A percentile compares a stretch with the other conserved stretches of the same genome.
These are phyloP conservation scores for Oscheius sp. DNA, from an alignment of 2,888 invertebrate species.

Conservation along the genomic window DNA sequence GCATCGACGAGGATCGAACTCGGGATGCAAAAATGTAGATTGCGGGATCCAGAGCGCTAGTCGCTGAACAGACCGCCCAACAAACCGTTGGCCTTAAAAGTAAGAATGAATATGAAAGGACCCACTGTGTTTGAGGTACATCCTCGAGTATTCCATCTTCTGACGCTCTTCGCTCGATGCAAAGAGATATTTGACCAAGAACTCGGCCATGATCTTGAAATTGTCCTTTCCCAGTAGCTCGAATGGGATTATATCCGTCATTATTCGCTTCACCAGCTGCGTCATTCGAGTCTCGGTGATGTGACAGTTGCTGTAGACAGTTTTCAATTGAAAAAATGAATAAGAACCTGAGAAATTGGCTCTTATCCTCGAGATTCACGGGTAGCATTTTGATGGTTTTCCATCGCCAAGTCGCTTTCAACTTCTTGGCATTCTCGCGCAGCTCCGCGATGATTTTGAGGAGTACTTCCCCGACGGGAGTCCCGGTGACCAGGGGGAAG, in stretches of 20 bases:
- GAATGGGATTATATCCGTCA: neutral
- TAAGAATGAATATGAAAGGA: neutral
- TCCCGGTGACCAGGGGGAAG: neutral
- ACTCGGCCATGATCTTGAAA: constrained; percentile 6
- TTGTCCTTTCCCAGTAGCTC: constrained; percentile 22
- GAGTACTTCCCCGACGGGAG: constrained; percentile 20
- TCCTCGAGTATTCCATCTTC: constrained; percentile 7
- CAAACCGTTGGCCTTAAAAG: no score
- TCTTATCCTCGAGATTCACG: constrained; percentile 5
- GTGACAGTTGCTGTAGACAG: constrained; percentile 19
- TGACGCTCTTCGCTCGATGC: neutral
- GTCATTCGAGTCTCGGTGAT: neutral
- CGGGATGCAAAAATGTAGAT: no score
- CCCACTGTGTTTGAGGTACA: constrained; percentile 29
- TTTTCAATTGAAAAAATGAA: neutral
- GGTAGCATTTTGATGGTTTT: constrained; percentile 22
- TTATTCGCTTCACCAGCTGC: neutral
- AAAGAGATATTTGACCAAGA: constrained; percentile 4
- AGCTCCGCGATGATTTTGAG: constrained; percentile 3
- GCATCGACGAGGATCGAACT: no score
- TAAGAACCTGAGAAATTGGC: constrained; percentile 21
- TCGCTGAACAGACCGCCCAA: no score
- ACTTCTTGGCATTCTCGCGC: constrained; percentile 5
- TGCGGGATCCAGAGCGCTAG: no score
- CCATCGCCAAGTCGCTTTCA: constrained; percentile 31